These are phyloP conservation scores for Sminthurides aquaticus DNA, from an alignment of 2,888 invertebrate genomes.

Conservation along the genomic window DNA sequence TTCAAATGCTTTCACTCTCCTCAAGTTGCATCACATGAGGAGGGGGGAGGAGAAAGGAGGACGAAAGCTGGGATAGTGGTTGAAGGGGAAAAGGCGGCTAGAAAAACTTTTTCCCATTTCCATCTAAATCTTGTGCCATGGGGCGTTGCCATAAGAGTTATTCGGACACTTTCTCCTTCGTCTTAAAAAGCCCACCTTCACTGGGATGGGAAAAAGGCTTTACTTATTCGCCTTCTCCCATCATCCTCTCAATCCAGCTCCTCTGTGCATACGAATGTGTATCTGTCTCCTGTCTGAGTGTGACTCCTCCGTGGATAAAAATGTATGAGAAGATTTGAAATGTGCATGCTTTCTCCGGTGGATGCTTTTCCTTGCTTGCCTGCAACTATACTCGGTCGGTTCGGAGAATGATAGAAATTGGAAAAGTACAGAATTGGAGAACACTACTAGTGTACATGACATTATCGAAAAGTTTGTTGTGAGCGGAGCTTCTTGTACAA, in stretches of 20 bases:
- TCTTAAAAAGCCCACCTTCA: slow-evolving; percentile 25
- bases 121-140: slow-evolving; percentile 38
- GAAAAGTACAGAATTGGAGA: no score
- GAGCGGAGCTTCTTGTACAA: not conserved
- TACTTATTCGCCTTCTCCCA: not conserved
- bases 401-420: no score
- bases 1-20: slow-evolving; percentile 25
- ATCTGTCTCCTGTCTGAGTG: not conserved
- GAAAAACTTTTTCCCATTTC: slow-evolving; percentile 33
- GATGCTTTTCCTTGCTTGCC: no score
- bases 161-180: slow-evolving; percentile 40
- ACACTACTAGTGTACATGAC: not conserved
- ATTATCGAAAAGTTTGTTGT: not conserved
- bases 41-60: slow-evolving; percentile 20
- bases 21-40: slow-evolving; percentile 21
- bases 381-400: no score
- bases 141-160: slow-evolving; percentile 42
- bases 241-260: slow-evolving; percentile 10
- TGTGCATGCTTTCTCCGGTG: no score
- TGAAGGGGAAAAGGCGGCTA: not conserved
- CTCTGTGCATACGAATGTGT: slow-evolving; percentile 10
- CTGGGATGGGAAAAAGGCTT: not conserved
- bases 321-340: no score
- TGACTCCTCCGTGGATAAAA: no score
- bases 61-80: slow-evolving; percentile 10